Conservation (phyloP, 2,797 vertebrate species). For the Gymnocypris eckloni region DNA sequence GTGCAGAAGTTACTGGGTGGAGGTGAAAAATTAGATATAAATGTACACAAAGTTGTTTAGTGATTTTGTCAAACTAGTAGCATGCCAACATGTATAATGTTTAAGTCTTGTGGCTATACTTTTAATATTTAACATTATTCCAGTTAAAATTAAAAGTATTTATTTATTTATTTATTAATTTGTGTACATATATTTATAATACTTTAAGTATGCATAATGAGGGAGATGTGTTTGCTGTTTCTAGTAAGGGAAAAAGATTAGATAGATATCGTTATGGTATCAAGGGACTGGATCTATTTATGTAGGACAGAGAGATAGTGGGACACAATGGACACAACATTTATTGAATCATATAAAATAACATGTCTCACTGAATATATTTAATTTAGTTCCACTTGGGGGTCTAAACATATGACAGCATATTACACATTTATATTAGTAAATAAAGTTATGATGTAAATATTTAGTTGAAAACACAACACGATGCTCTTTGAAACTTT, state of each 20-base stretch:
- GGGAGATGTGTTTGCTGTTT: background rate
- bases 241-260: background rate
- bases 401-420: background rate
- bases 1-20: background rate
- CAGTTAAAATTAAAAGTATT: background rate
- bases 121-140: background rate
- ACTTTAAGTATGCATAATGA: background rate
- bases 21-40: background rate
- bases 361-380: background rate
- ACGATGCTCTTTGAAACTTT: background rate
- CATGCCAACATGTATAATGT: background rate
- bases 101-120: background rate
- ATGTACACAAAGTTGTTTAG: background rate
- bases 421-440: background rate
- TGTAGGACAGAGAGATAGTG: background rate
- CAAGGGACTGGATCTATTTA: background rate
- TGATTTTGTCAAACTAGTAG: background rate
- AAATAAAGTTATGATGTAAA: background rate
- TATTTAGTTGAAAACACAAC: background rate
- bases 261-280: conserved; percentile 1
- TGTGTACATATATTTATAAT: background rate
- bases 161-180: background rate
- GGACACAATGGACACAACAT: background rate
- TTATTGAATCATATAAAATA: background rate
- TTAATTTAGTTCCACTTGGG: background rate